Base-by-base conservation (phyloP, 2,113 vertebrate species). In the Mesocricetus auratus region DNA sequence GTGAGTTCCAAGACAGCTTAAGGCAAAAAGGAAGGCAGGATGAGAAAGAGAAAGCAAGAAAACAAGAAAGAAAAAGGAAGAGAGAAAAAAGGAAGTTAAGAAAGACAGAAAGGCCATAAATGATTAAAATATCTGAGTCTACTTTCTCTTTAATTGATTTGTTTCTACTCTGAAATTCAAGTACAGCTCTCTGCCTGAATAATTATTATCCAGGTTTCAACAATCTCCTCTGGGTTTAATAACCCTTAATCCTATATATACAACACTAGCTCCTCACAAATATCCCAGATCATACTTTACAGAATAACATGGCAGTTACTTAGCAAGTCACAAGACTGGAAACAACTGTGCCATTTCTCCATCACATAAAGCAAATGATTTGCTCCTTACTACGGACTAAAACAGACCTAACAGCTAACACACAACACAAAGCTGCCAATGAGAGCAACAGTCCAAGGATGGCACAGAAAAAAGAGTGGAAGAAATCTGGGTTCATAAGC, bases 31-130 rank as follows among this genome's bases (percentile, higher is more conserved):
- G 26, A 24, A 11, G 9, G 5, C 24, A 4, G 11, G 42, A 7
- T 21, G 7, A 8, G 36, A 9, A 3, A 8, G 22, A 56, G 33
- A 3, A 0, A 7, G 13, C 0, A 26, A 5, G 13, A 1, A 29
- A n/a, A 17, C 33, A n/a, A n/a, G 36, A 3, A 21, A 16, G 36
- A 2, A 73, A n/a, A 73, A 19, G 69, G 1, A 47, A 42, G 74
- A 77, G 9, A 24, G 0, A 75, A n/a, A 21, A 17, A 31, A 5
- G 15, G 7, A 7, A 4, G 24, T 4, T 13, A 4, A 19, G 1
- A 29, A 3, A 7, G 39, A 33, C 3, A 17, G 39, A 24, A 12
- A 15, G n/a, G 11, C 11, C 78, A 58, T n/a, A 56, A n/a, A 7
- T 39, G 26, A 64, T 64, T 19, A 42, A 39, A 60, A 42, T 83